phyloP scores from a whole-genome alignment of 2,797 vertebrate species.

The Geotrypetes seraphini region DNA sequence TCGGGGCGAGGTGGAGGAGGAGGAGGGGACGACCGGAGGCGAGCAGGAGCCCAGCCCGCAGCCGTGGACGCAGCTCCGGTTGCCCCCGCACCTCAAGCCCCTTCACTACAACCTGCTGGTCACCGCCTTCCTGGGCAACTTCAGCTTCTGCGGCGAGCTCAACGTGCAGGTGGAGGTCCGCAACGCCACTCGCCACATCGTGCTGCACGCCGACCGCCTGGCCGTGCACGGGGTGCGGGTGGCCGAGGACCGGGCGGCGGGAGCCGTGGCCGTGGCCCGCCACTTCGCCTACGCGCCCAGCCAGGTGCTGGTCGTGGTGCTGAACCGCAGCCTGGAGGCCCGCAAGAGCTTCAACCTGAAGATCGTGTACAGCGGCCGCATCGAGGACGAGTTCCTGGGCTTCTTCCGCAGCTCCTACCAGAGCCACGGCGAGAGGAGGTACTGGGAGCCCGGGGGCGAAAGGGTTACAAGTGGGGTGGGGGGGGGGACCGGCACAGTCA shows the following conservation, averaged over 20 bases:
- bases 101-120: constrained; percentile 86
- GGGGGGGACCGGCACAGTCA: no score
- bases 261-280: constrained; percentile 69
- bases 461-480: no score
- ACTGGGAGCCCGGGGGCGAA: constrained; percentile 17
- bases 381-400: constrained; percentile 85
- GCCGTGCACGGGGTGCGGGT: constrained; percentile 65
- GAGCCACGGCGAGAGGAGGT: constrained; percentile 81
- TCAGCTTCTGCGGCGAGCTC: constrained; percentile 87
- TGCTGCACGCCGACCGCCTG: constrained; percentile 79
- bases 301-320: constrained; percentile 80
- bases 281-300: constrained; percentile 74
- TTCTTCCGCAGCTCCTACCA: constrained; percentile 91
- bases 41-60: constrained; percentile 7
- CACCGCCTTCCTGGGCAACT: constrained; percentile 88
- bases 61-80: constrained; percentile 73
- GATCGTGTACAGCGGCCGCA: constrained; percentile 75
- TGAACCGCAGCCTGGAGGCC: constrained; percentile 80
- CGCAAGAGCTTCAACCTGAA: constrained; percentile 77
- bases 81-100: constrained; percentile 70
- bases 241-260: constrained; percentile 60
- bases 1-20: background rate
- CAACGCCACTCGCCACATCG: constrained; percentile 79
- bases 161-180: constrained; percentile 82
- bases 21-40: background rate